Evolutionary conservation across 2,113 vertebrate species (phyloP).

Genomic region (Cyprinodon tularosa): DNA sequence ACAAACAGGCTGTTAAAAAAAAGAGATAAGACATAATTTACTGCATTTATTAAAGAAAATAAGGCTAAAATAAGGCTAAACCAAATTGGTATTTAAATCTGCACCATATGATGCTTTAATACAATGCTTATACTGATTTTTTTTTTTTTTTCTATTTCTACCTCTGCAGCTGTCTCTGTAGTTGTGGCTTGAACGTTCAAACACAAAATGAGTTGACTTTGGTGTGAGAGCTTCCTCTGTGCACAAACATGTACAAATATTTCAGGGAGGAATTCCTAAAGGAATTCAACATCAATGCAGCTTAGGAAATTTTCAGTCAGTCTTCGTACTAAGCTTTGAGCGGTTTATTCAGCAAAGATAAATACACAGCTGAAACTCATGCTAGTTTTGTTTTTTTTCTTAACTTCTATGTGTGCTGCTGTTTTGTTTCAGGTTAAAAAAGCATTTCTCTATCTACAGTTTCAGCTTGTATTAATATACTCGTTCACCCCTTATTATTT

Average conservation of each 20-base stretch:
- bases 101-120: neutral
- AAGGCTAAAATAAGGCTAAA: neutral
- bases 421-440: neutral
- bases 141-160: neutral
- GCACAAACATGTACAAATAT: slow-evolving; percentile 7
- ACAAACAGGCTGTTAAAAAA: slow-evolving; percentile 28
- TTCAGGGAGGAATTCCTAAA: slow-evolving; percentile 27
- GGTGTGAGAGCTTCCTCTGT: slow-evolving; percentile 46
- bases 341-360: slow-evolving; percentile 15
- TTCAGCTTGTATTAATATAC: neutral
- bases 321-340: slow-evolving; percentile 6
- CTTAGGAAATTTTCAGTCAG: slow-evolving; percentile 17
- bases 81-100: neutral
- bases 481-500: neutral
- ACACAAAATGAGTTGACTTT: slow-evolving; percentile 35
- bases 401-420: slow-evolving; percentile 1
- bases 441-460: neutral
- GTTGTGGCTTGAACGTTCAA: slow-evolving; percentile 23
- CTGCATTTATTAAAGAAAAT: slow-evolving; percentile 5
- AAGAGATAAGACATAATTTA: neutral
- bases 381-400: neutral
- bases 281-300: slow-evolving; percentile 38
- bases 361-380: neutral
- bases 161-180: slow-evolving; percentile 27
- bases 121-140: neutral